Conservation (phyloP, 2,113 vertebrate species). For the Seriola aureovittata region DNA sequence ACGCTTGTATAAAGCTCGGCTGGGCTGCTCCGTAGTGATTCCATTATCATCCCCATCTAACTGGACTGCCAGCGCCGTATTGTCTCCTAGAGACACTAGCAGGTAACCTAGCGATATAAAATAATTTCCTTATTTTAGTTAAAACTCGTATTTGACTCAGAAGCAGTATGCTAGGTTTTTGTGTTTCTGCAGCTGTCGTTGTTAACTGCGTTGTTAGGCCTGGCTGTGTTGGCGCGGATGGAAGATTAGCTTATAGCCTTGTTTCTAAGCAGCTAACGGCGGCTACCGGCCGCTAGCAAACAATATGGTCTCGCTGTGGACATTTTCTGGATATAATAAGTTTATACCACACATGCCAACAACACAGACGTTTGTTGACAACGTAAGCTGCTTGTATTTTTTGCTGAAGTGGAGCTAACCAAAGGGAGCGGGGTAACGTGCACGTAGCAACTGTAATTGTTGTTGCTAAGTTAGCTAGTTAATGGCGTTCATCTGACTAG, state of each 20-base stretch:
- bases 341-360: too few relatives aligned
- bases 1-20: slow-evolving; percentile 64
- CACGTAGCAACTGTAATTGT: slow-evolving; percentile 50
- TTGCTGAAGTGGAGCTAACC: neutral
- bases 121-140: neutral
- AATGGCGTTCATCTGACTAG: slow-evolving; percentile 29
- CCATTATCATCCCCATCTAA: slow-evolving; percentile 43
- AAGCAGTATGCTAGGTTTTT: neutral
- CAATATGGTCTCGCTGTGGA: neutral
- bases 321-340: neutral
- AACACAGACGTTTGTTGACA: too few relatives aligned
- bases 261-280: slow-evolving; percentile 50
- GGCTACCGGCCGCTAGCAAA: neutral
- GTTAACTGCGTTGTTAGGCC: slow-evolving; percentile 75
- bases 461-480: slow-evolving; percentile 64
- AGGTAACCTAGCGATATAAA: slow-evolving; percentile 51
- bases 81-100: slow-evolving; percentile 37
- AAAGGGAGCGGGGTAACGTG: slow-evolving; percentile 15
- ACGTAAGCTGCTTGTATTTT: neutral
- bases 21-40: slow-evolving; percentile 48
- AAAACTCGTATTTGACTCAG: rapidly evolving
- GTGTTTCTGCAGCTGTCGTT: slow-evolving; percentile 20
- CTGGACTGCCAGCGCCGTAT: slow-evolving; percentile 27
- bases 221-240: slow-evolving; percentile 70
- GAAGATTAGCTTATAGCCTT: slow-evolving; percentile 64